Evolutionary conservation across 2,113 vertebrate genomes (phyloP).

Genomic region (Tachysurus fulvidraco): DNA sequence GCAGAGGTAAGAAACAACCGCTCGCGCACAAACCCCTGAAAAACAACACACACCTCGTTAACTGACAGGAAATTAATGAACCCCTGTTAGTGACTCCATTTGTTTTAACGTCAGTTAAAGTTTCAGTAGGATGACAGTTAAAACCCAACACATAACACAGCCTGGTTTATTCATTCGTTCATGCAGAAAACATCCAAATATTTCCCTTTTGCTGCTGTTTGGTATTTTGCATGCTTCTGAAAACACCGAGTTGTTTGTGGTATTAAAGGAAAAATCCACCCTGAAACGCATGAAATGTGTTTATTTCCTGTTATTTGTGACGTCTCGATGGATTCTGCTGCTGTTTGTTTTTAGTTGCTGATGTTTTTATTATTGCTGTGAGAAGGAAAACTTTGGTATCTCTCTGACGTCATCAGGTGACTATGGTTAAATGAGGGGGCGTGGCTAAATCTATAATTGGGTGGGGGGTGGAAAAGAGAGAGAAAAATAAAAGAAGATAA

Average conservation of each 20-base stretch:
- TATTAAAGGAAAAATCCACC: neutral
- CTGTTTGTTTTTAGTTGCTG: neutral
- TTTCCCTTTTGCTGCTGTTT: neutral
- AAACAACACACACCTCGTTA: neutral
- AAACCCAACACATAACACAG: too few species aligned
- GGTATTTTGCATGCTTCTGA: neutral
- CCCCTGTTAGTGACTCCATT: neutral
- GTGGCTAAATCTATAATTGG: too few species aligned
- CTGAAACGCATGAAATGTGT: neutral
- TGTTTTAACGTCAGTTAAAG: neutral
- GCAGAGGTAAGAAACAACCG: slow-evolving; percentile 25
- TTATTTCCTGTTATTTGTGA: neutral
- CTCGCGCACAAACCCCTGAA: neutral
- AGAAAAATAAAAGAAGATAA: too few species aligned
- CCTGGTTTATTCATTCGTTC: neutral
- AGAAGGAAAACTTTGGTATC: neutral
- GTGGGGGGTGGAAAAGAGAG: neutral
- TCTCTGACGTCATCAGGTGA: neutral
- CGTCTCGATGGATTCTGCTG: neutral
- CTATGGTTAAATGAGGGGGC: neutral
- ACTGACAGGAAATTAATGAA: neutral
- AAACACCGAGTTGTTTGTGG: neutral
- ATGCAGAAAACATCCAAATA: too few species aligned
- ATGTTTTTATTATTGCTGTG: neutral
- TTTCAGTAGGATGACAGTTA: neutral